Conservation (phyloP, 2,888 invertebrate genomes). For the Colostygia pectinataria region DNA sequence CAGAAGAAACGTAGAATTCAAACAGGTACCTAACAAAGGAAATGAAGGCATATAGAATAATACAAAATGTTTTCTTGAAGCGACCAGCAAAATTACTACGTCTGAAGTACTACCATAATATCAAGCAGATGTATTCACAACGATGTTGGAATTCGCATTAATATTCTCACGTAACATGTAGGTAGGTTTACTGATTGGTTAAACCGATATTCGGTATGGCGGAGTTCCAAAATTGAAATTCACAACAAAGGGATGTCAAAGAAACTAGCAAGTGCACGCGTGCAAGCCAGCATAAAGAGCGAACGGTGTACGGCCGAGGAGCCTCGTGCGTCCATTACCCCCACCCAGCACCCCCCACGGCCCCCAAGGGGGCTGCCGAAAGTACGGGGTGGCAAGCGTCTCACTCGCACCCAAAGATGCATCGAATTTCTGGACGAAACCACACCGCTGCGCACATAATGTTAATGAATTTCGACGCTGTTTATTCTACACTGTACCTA, state of each 20-base stretch:
- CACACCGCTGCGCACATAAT: slow-evolving; percentile 69
- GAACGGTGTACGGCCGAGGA: slow-evolving; percentile 69
- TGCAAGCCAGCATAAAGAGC: slow-evolving; percentile 76
- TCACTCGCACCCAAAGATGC: slow-evolving; percentile 78
- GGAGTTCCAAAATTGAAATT: slow-evolving; percentile 72
- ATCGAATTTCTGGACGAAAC: slow-evolving; percentile 78
- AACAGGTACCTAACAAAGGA: no score
- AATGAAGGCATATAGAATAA: no score
- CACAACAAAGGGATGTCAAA: slow-evolving; percentile 78
- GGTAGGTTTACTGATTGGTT: slow-evolving; percentile 22
- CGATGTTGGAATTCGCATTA: no score
- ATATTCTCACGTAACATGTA: no score
- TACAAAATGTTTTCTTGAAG: no score
- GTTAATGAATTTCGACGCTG: slow-evolving; percentile 74
- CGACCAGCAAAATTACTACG: no score
- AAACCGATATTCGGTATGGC: slow-evolving; percentile 46
- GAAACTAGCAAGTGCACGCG: slow-evolving; percentile 80
- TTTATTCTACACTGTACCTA: slow-evolving; percentile 31
- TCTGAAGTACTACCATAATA: no score
- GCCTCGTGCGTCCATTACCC: slow-evolving; percentile 81
- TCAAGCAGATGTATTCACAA: no score
- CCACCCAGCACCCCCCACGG: slow-evolving; percentile 39
- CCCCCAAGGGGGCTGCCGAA: slow-evolving; percentile 59
- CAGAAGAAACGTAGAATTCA: no score
- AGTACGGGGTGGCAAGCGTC: slow-evolving; percentile 62